Percentiles rank a stretch among this genome's conserved stretches.
These are phyloP conservation scores for Mus spretus DNA, from an alignment of 2,797 vertebrate species.

Conservation along the genomic window DNA sequence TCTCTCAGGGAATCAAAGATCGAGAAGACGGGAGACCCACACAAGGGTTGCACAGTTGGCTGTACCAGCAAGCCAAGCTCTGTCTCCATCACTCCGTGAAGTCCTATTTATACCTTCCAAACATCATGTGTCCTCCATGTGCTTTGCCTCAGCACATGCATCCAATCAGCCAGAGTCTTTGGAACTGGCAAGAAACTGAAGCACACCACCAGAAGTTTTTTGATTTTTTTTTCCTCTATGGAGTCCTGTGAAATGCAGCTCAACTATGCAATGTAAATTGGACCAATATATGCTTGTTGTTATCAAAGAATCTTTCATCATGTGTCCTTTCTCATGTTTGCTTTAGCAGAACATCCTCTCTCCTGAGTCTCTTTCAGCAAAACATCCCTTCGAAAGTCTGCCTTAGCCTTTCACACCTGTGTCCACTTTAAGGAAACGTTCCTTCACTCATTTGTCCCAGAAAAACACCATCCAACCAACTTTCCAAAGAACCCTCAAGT, in stretches of 20 bases:
- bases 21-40: no score
- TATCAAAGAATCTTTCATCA: not conserved
- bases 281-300: not conserved
- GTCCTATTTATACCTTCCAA: no score
- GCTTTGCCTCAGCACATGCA: not conserved
- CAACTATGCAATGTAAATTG: not conserved
- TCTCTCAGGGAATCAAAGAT: no score
- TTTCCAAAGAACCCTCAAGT: no score
- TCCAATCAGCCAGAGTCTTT: not conserved
- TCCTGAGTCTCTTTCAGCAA: not conserved
- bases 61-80: no score
- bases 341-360: not conserved
- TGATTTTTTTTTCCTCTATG: not conserved
- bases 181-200: not conserved
- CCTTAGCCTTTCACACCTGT: not conserved
- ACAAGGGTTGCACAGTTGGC: no score
- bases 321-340: not conserved
- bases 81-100: no score
- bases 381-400: no score
- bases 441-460: not conserved
- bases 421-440: not conserved
- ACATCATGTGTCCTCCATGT: not conserved
- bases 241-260: not conserved
- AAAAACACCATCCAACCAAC: no score
- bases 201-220: no score